These are phyloP conservation scores for Oreochromis tanganicae DNA, from an alignment of 2,113 vertebrate genomes.

Conservation along the genomic window DNA sequence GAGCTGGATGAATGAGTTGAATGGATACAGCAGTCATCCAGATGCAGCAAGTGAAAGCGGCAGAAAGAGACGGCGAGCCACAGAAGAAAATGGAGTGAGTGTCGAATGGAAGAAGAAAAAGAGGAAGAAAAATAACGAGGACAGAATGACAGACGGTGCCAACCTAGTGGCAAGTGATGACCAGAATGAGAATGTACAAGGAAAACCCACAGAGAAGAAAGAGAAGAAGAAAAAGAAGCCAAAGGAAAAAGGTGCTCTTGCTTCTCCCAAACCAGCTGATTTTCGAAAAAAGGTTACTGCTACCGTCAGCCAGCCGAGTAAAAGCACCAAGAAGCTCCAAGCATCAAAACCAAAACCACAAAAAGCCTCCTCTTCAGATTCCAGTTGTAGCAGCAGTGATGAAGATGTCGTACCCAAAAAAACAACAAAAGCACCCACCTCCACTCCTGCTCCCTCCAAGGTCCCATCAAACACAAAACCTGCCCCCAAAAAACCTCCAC, in stretches of 20 bases:
- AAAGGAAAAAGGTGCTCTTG: neutral
- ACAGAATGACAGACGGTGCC: neutral
- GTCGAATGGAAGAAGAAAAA: conserved; percentile 20
- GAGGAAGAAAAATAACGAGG: conserved; percentile 50
- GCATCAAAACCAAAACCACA: neutral
- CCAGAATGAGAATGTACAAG: neutral
- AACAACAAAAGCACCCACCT: neutral
- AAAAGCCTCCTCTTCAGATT: conserved; percentile 13
- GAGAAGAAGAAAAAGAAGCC: conserved; percentile 10
- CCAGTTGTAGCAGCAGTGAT: conserved; percentile 47
- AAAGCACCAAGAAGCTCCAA: conserved; percentile 12
- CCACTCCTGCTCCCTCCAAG: neutral
- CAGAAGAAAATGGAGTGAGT: neutral
- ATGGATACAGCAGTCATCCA: neutral
- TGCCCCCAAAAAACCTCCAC: neutral
- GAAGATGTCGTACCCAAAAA: conserved; percentile 28
- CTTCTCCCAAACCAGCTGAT: neutral
- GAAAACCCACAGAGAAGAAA: neutral
- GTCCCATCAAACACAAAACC: neutral
- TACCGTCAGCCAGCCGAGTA: neutral
- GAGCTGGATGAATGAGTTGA: conserved; percentile 23
- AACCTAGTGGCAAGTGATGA: neutral
- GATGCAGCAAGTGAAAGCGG: neutral
- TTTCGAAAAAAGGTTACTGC: neutral
- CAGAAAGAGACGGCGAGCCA: conserved; percentile 49